Evolutionary conservation across 2,113 vertebrate species (phyloP).

Genomic region (Corythornis cristatus): DNA sequence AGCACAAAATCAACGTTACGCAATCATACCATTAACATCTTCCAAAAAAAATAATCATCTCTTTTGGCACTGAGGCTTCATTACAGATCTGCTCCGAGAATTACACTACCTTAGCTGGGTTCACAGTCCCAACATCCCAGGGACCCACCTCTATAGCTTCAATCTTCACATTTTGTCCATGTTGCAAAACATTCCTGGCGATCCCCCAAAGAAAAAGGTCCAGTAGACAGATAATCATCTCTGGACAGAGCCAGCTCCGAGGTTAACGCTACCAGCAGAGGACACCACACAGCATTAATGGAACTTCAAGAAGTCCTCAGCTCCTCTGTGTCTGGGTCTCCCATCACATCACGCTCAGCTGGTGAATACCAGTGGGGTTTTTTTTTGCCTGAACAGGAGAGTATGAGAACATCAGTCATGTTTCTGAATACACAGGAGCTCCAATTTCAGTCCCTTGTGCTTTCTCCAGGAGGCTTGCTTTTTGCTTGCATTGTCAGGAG

Average conservation of each 20-base stretch:
- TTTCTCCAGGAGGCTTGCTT: background rate
- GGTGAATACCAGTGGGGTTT: background rate
- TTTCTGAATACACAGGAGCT: background rate
- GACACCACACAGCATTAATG: background rate
- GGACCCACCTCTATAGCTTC: background rate
- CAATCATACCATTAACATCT: conserved; percentile 33
- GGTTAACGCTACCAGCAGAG: conserved; percentile 20
- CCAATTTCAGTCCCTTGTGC: background rate
- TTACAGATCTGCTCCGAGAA: background rate
- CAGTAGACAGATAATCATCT: conserved; percentile 10
- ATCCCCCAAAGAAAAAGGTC: background rate
- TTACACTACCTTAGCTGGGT: background rate
- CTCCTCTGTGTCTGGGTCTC: background rate
- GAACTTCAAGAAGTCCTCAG: background rate
- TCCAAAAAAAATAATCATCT: conserved; percentile 27
- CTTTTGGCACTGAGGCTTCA: conserved; percentile 14
- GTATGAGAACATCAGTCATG: background rate
- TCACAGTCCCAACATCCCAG: background rate
- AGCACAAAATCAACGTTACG: conserved; percentile 30
- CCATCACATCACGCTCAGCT: background rate
- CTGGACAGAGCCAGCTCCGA: background rate
- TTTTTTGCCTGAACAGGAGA: background rate
- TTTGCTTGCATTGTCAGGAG: background rate
- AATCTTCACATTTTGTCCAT: background rate
- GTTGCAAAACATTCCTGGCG: conserved; percentile 20